Percentiles rank a stretch among this genome's conserved stretches.
These are phyloP conservation scores for Poecile atricapillus DNA, from an alignment of 2,113 vertebrate species.

Conservation along the genomic window DNA sequence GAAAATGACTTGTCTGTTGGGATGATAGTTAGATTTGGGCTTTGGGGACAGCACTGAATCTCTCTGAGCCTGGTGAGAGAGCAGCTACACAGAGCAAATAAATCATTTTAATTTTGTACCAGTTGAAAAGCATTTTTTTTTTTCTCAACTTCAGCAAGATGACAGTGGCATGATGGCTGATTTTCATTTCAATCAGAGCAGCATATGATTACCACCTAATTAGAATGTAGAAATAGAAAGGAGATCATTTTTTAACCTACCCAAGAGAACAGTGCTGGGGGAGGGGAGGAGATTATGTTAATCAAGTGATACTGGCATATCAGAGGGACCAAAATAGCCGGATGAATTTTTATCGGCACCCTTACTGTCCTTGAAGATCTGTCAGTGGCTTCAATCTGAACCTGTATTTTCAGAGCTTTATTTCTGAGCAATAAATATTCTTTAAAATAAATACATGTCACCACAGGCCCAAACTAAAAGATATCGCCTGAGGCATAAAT, in stretches of 20 bases:
- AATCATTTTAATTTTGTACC: conserved; percentile 71
- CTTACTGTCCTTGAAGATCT: conserved; percentile 25
- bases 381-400: conserved; percentile 14
- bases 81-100: conserved; percentile 27
- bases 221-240: conserved; percentile 56
- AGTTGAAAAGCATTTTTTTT: conserved; percentile 42
- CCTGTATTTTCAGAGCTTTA: conserved; percentile 28
- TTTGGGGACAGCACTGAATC: conserved; percentile 49
- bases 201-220: conserved; percentile 55
- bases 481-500: background rate
- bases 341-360: conserved; percentile 17
- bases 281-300: conserved; percentile 48
- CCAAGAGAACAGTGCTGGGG: conserved; percentile 31
- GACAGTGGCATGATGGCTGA: conserved; percentile 56
- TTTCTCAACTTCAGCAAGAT: conserved; percentile 45
- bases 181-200: conserved; percentile 65
- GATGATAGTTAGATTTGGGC: conserved; percentile 62
- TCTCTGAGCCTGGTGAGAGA: conserved; percentile 50
- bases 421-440: conserved; percentile 34
- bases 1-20: conserved; percentile 72
- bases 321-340: conserved; percentile 40
- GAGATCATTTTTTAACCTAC: conserved; percentile 39
- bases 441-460: conserved; percentile 33
- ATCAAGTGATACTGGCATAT: conserved; percentile 19
- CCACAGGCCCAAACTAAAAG: background rate